Evolutionary conservation across 2,113 vertebrate genomes (phyloP).

Genomic region (Vidua chalybeata): DNA sequence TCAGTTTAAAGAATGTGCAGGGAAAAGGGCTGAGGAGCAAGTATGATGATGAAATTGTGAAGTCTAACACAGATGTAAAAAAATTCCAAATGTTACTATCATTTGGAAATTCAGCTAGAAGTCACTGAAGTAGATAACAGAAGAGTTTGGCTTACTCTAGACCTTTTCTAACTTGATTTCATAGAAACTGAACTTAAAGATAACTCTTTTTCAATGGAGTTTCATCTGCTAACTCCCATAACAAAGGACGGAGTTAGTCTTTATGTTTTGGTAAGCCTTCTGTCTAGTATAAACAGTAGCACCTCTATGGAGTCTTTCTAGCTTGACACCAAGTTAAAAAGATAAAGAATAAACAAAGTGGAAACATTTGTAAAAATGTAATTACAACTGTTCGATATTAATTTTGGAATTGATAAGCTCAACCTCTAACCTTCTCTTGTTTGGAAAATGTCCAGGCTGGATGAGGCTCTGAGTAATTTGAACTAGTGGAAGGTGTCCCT

Average conservation of each 20-base stretch:
- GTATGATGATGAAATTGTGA: not conserved
- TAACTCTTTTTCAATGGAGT: not conserved
- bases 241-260: not conserved
- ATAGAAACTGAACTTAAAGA: not conserved
- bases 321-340: not conserved
- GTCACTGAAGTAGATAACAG: not conserved
- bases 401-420: not conserved
- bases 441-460: not conserved
- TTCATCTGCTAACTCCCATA: not conserved
- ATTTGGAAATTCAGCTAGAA: not conserved
- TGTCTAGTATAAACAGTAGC: not conserved
- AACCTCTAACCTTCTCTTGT: not conserved
- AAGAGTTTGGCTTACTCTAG: not conserved
- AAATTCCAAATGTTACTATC: not conserved
- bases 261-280: not conserved
- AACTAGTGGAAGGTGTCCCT: not conserved
- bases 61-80: not conserved
- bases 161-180: not conserved
- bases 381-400: not conserved
- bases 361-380: not conserved
- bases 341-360: not conserved
- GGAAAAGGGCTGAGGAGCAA: not conserved
- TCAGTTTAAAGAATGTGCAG: not conserved
- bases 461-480: not conserved
- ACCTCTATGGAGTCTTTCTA: not conserved